Base-by-base conservation (phyloP, 2,888 invertebrate genomes). In the Augiades crinisus region DNA sequence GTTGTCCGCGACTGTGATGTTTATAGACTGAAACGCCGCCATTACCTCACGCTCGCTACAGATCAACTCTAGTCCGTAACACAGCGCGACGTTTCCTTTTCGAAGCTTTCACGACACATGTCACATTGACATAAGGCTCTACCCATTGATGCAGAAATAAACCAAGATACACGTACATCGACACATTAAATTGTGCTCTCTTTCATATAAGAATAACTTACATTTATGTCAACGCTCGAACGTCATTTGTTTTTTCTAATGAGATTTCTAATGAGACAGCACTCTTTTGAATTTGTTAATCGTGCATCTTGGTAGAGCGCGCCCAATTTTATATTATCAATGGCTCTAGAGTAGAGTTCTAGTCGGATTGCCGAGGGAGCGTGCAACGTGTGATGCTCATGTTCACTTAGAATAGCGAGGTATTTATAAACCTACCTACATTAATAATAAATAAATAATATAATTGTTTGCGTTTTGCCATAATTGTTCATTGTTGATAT, bases 1-100 rank as follows among this genome's bases (percentile, higher is more conserved):
- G 80, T 82, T 85, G 81, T 87, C 83, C 91, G 92, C 91, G 91
- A 91, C 92, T 92, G 92, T 92, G 92, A 92, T 92, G 91, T 91
- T 91, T 86, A 89, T 91, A 92, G 92, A 92, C 92, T 92, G 92
- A 92, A 82, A 88, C 72, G 83, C 89, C 88, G 79, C 85, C 81
- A 84, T 88, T 89, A 89, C 89, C 89, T 89, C 89, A 86, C 88
- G 83, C 83, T 84, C 80, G 84, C 84, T 81, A 77, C 80, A 78
- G 77, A 79, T 77, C 68, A 63, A 72, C 80, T 88, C 88, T 87
- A 88, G 88, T 88, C 88, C 78, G 65, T 72, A 75, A 75, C 80
- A 81, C 79, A 78, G 79, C 77, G 70, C 76, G 68, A 61, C 64
- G 73, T 69, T 66, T 70, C 64, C 60, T 63, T 53, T 62, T 34